These are phyloP conservation scores for Bergia puertoricense DNA, from an alignment of 92 coral and sea anemone species.

Conservation along the genomic window DNA sequence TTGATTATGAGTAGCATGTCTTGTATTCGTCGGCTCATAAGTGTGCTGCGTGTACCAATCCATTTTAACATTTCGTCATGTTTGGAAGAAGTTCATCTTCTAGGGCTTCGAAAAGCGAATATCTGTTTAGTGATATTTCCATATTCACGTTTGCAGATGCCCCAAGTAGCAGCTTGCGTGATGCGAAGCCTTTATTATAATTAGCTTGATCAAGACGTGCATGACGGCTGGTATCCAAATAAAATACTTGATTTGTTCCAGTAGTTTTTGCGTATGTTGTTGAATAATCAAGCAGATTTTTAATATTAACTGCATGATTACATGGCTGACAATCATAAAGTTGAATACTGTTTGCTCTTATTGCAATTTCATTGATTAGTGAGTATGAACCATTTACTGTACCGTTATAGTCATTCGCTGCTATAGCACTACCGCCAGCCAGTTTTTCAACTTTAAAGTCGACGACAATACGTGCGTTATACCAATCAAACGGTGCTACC, in stretches of 20 bases:
- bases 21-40: too few species aligned
- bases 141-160: neutral
- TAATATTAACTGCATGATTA: neutral
- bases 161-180: neutral
- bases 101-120: neutral
- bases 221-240: constrained; percentile 14
- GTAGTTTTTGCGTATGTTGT: neutral
- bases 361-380: neutral
- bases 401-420: too few species aligned
- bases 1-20: too few species aligned
- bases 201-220: neutral
- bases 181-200: neutral
- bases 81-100: neutral
- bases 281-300: neutral
- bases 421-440: too few species aligned
- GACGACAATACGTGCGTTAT: too few species aligned
- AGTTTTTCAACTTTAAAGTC: too few species aligned
- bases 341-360: neutral
- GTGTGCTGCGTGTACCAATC: too few species aligned
- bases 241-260: constrained; percentile 17
- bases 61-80: neutral
- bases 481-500: too few species aligned
- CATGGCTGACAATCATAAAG: neutral
- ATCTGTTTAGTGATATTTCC: neutral
- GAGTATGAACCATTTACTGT: neutral